Conservation (phyloP, 2,888 invertebrate genomes). For the Rhagophthalmus giganteus region DNA sequence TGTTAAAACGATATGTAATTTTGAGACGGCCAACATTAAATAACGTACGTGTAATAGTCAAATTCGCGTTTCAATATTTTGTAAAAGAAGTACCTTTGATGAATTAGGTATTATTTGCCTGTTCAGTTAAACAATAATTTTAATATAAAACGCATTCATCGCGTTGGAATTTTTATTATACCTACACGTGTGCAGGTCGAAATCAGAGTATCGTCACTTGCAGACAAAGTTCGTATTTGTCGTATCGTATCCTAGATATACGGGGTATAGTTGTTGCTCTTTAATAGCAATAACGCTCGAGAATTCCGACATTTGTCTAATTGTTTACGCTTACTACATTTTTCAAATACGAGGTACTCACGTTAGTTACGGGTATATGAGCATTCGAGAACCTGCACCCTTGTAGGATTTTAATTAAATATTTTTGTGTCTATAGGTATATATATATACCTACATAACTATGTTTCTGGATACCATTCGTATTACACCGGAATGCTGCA, state of each 20-base stretch:
- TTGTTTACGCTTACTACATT: constrained; percentile 26
- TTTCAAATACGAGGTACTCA: constrained; percentile 18
- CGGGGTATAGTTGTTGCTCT: too few relatives aligned
- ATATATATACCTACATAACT: too few relatives aligned
- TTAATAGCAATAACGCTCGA: too few relatives aligned
- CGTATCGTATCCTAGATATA: too few relatives aligned
- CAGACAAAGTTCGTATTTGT: constrained; percentile 26
- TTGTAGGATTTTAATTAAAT: constrained; percentile 22
- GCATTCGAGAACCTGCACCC: constrained; percentile 15
- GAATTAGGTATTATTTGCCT: constrained; percentile 24
- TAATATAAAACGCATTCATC: constrained; percentile 29
- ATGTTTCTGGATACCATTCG: too few relatives aligned
- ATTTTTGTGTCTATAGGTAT: constrained; percentile 10
- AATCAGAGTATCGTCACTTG: constrained; percentile 15
- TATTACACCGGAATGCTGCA: too few relatives aligned
- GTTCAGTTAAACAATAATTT: constrained; percentile 28
- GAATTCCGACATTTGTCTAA: constrained; percentile 26
- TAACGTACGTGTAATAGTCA: too few relatives aligned
- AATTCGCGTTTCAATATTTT: too few relatives aligned
- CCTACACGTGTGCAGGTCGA: constrained; percentile 24
- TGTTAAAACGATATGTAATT: too few relatives aligned
- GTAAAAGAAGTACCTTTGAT: constrained; percentile 20
- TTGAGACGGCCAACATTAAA: too few relatives aligned
- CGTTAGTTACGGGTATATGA: constrained; percentile 24
- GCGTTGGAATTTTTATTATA: constrained; percentile 28